Evolutionary conservation across 2,797 vertebrate genomes (phyloP), one percentile per base, ranked within the genome.

Genomic region (Nyctalus aviator): DNA sequence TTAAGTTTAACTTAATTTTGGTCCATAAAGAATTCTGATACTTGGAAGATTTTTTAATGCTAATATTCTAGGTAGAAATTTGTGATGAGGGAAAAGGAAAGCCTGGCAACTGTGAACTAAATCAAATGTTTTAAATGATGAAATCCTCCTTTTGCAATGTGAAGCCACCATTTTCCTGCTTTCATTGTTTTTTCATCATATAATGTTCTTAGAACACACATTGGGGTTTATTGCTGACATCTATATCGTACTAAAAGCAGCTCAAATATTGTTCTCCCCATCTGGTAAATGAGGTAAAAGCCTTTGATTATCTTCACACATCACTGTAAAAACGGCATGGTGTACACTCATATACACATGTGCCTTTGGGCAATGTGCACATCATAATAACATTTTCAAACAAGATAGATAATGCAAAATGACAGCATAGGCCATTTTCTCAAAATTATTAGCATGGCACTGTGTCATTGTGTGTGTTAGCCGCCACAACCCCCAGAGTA

Each of bases 1-100:
- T 89, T 79, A 91, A 79, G 48, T 46, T 89, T 91, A 82, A 90
- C 32, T 91, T 30, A 73, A 64, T n/a, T 83, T 93, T 78, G 59
- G 20, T 32, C 12, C 53, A 44, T 64, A 91, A 93, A 94, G 44
- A 82, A 44, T 8, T 81, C 77, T 12, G 23, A 48, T 75, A 68
- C 37, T 84, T 89, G 57, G 46, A 75, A 95, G 69, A 85, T 75
- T 93, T 84, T 91, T 91, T 68, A 86, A 77, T 64, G 11, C 17
- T 57, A 50, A 76, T 57, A 81, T 81, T 91, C 30, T 88, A 76
- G n/a, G 14, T n/a, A 88, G 82, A 95, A 83, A 72, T 92, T 89
- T 87, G 35, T 83, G 71, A 84, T 57, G 44, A 69, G 13, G 17
- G 21, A 69, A 68, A 20, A 91, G 37, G 48, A 82, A 83, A 11